Conservation (phyloP, 1,140 invertebrate genomes). For the Leptoteleia sp. region DNA sequence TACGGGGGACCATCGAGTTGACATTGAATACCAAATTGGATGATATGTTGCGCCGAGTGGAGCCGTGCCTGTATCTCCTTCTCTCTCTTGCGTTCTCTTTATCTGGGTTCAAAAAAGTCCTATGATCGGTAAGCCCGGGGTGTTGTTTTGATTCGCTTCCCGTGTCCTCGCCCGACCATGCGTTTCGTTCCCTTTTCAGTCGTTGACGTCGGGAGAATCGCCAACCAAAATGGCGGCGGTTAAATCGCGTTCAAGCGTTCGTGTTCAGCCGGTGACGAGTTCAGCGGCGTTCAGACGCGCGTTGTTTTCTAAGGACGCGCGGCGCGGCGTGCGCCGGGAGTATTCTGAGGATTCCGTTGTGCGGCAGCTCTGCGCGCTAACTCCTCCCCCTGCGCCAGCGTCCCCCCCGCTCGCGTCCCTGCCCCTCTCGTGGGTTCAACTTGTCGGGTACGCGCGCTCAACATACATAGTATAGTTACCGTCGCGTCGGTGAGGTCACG, state of each 20-base stretch:
- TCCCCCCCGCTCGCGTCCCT: slow-evolving; percentile 5
- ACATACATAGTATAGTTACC: slow-evolving; percentile 35
- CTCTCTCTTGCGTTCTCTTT: too few relatives aligned
- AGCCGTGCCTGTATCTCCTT: not conserved
- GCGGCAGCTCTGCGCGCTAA: slow-evolving; percentile 29
- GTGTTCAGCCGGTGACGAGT: slow-evolving; percentile 45
- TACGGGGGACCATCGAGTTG: slow-evolving; percentile 4
- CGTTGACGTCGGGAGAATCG: slow-evolving; percentile 6
- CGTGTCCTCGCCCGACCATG: too few relatives aligned
- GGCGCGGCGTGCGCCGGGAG: slow-evolving; percentile 54
- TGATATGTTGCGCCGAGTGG: slow-evolving; percentile 19
- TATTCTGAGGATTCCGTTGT: slow-evolving; percentile 60
- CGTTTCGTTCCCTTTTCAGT: slow-evolving; percentile 4
- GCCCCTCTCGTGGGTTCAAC: slow-evolving; percentile 31
- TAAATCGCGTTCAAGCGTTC: slow-evolving; percentile 33
- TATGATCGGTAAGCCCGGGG: not conserved
- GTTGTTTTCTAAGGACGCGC: slow-evolving; percentile 63
- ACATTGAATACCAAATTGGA: slow-evolving; percentile 33
- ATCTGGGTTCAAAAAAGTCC: not conserved
- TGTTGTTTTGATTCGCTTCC: too few relatives aligned
- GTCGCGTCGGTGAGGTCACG: slow-evolving; percentile 12
- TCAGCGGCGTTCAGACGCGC: slow-evolving; percentile 38
- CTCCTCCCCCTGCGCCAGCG: too few relatives aligned
- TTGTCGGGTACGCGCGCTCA: slow-evolving; percentile 37
- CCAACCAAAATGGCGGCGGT: slow-evolving; percentile 37